These are phyloP conservation scores for Drosophila peninsularis DNA, from an alignment of 2,888 invertebrate species.

Conservation along the genomic window DNA sequence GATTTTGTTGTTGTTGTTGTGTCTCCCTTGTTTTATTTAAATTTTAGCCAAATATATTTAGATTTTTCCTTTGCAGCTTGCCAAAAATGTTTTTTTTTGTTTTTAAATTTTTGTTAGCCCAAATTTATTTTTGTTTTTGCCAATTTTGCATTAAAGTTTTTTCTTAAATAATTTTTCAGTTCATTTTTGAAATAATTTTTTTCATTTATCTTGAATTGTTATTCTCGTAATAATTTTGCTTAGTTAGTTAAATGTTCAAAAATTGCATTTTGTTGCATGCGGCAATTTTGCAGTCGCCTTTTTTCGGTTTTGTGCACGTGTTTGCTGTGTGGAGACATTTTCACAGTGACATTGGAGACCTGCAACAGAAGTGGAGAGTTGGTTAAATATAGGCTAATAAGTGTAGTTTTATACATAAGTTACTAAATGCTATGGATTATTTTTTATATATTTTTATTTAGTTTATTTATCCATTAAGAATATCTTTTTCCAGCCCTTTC, in stretches of 20 bases:
- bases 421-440: not conserved
- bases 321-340: slow-evolving; percentile 67
- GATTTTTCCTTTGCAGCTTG: slow-evolving; percentile 7
- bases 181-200: slow-evolving; percentile 44
- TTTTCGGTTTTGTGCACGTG: slow-evolving; percentile 45
- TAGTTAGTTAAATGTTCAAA: slow-evolving; percentile 70
- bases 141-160: slow-evolving; percentile 35
- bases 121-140: slow-evolving; percentile 27
- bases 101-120: slow-evolving; percentile 5
- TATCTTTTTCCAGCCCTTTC: not conserved
- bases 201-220: slow-evolving; percentile 10
- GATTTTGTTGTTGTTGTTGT: slow-evolving; percentile 43
- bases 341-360: slow-evolving; percentile 71
- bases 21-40: slow-evolving; percentile 10
- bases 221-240: slow-evolving; percentile 7
- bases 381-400: not conserved
- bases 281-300: slow-evolving; percentile 45
- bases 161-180: slow-evolving; percentile 36
- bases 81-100: slow-evolving; percentile 8
- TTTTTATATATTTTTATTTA: not conserved
- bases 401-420: not conserved
- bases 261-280: slow-evolving; percentile 60
- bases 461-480: not conserved
- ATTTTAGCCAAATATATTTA: slow-evolving; percentile 6
- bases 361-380: slow-evolving; percentile 34